Base-by-base conservation (phyloP, 2,113 vertebrate species). In the Vicugna pacos region DNA sequence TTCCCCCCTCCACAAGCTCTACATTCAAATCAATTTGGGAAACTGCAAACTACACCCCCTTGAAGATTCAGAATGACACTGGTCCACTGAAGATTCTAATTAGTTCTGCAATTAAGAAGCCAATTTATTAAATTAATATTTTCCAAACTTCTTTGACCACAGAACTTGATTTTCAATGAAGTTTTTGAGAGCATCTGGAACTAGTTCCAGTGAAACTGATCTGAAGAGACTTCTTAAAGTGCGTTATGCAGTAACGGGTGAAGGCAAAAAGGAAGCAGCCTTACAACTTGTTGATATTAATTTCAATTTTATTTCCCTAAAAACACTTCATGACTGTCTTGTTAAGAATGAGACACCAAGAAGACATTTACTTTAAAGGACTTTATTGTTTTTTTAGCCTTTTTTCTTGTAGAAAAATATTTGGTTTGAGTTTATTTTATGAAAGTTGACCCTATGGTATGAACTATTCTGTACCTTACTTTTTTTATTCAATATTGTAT, bases 61-160 rank as follows among this genome's bases (percentile, higher is more conserved):
- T 48, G 26, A 88, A 89, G 30, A 58, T 87, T 38, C 72, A 60
- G 30, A 32, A n/a, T 35, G 52, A 70, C 30, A 32, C 20, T 65
- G 26, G 38, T 22, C 32, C 62, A 72, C 77, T 64, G 65, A 91
- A 20, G 20, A 38, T 64, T 94, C 48, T 80, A 88, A 88, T 91
- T 83, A 90, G 70, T 42, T 94, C 70, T 84, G 24, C 32, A 84
- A n/a, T 69, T 16, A 91, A 89, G 85, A 90, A 75, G 50, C 32
- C 81, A 75, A 35, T 81, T 88, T 85, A 76, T 93, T 84, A 91
- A 62, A 75, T 38, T 77, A 79, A 62, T 93, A 83, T 86, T 97
- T 89, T 79, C 85, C 89, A 82, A 94, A 86, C 30, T 8, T 83
- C 35, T 64, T 62, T 89, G 89, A 92, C 62, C 80, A 75, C 62